Evolutionary conservation across 2,888 invertebrate genomes (phyloP).

Genomic region (Pristionchus mayeri): DNA sequence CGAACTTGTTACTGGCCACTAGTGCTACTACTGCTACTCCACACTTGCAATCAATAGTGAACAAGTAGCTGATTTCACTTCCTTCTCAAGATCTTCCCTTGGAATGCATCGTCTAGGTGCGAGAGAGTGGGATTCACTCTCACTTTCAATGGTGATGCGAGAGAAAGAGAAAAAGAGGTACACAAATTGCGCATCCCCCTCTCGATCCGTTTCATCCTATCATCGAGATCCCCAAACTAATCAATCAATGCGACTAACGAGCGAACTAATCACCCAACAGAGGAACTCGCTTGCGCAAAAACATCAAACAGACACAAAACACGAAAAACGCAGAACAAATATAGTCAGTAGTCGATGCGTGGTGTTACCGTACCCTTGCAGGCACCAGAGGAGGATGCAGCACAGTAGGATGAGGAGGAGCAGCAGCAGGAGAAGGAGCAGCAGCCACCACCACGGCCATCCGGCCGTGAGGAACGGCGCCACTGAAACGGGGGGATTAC

Average conservation of each 20-base stretch:
- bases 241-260: not conserved
- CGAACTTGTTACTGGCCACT: no score
- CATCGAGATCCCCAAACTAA: not conserved
- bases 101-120: not conserved
- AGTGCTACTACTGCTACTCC: not conserved
- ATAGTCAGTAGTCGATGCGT: not conserved
- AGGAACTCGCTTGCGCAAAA: not conserved
- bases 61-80: conserved; percentile 24
- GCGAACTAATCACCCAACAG: not conserved
- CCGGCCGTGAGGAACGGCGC: conserved; percentile 70
- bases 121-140: not conserved
- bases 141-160: conserved; percentile 9
- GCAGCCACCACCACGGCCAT: conserved; percentile 77
- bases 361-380: conserved; percentile 66
- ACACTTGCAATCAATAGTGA: conserved; percentile 10
- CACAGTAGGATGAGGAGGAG: conserved; percentile 74
- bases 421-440: conserved; percentile 71
- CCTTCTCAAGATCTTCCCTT: not conserved
- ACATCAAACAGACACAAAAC: not conserved
- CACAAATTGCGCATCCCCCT: not conserved
- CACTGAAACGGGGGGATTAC: conserved; percentile 49
- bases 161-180: not conserved
- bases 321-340: not conserved
- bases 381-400: conserved; percentile 75
- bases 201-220: not conserved